Evolutionary conservation across 2,888 invertebrate species (phyloP), one percentile per base, ranked within the genome.

Genomic region (Eurytoma californica): DNA sequence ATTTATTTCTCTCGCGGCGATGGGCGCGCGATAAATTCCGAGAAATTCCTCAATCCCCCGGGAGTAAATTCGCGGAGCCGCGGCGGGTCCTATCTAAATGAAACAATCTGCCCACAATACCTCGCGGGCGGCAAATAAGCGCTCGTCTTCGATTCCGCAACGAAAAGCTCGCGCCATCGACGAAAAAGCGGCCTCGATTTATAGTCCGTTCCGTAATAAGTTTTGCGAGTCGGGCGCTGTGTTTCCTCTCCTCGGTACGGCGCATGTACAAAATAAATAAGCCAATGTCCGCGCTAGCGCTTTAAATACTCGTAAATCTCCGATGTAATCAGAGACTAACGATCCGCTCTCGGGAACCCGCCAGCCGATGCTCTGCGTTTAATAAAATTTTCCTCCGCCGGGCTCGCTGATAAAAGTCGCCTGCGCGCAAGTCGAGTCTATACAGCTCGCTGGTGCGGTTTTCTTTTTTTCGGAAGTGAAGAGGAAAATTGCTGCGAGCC

Each of bases 301-400:
- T 82, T 83, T 80, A 78, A 82, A 84, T 80, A 83, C 79, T 80
- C 82, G 79, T 85, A 85, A 84, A 84, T 85, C 72, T 67, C 28
- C 81, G 81, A 82, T 82, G 84, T 83, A 84, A 84, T 85, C 83
- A 84, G 83, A 83, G 83, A 84, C 83, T 84, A 83, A 83, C 82
- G 83, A 83, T 78, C 81, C 76, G 65, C 70, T 77, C 75, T 53
- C 76, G 55, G 66, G 58, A 57, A 47, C 67, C 18, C 61, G 9
- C 47, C 66, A 24, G 24, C 24, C 24, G 18, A 24, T 47, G 68
- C 53, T 24, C 65, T 47, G 72, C 70, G 77, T 74, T 74, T 74
- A 67, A 70, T 77, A 70, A 77, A 80, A 73, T 67, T 74, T 66
- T 28, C 65, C 57, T 13, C 30, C 39, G 63, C 63, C n/a, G 47